These are phyloP conservation scores for Cyprinella venusta DNA, from an alignment of 2,797 vertebrate species.

Conservation along the genomic window DNA sequence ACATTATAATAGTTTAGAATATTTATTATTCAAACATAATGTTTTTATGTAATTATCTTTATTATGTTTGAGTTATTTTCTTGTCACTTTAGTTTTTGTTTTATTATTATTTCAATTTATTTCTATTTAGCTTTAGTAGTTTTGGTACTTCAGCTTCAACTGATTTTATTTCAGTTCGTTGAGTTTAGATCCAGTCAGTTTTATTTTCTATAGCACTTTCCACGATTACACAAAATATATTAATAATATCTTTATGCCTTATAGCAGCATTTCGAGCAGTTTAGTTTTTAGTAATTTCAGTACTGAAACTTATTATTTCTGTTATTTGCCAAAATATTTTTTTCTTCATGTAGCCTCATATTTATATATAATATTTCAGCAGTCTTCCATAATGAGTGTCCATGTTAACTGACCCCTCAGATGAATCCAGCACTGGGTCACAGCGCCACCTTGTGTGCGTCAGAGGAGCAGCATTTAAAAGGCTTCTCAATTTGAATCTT, in stretches of 20 bases:
- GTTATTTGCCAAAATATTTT: too few species aligned
- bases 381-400: too few species aligned
- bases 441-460: slow-evolving; percentile 29
- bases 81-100: neutral
- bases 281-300: too few species aligned
- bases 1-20: neutral
- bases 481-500: neutral
- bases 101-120: neutral
- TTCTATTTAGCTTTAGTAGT: neutral
- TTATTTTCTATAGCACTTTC: too few species aligned
- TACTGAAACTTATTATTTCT: too few species aligned
- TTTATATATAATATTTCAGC: too few species aligned
- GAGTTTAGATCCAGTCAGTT: too few species aligned
- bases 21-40: neutral
- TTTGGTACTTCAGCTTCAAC: neutral
- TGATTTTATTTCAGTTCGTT: neutral
- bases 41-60: neutral
- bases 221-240: too few species aligned
- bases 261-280: too few species aligned
- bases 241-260: too few species aligned
- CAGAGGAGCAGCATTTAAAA: too few species aligned
- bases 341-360: too few species aligned
- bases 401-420: neutral
- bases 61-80: neutral
- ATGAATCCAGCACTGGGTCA: neutral